These are phyloP conservation scores for Drosophila flavopinicola DNA, from an alignment of 2,888 invertebrate species.

Conservation along the genomic window DNA sequence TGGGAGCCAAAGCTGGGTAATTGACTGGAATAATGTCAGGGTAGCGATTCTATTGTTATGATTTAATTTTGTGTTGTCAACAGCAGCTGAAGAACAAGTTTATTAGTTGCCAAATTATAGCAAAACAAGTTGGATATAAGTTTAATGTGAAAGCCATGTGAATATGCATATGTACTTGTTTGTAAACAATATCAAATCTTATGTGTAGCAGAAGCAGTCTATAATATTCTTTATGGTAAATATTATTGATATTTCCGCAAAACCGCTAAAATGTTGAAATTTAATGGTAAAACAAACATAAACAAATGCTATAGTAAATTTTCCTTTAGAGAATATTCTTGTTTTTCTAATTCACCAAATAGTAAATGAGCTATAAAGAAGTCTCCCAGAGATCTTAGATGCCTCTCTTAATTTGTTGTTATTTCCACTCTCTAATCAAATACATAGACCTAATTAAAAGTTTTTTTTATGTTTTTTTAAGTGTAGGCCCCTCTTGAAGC, in stretches of 20 bases:
- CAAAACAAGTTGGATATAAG: constrained; percentile 4
- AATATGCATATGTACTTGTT: not conserved
- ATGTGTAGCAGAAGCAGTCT: too few relatives aligned
- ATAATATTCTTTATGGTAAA: not conserved
- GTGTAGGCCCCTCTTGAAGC: constrained; percentile 17
- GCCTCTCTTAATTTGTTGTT: too few relatives aligned
- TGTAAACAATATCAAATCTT: not conserved
- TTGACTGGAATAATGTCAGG: constrained; percentile 56
- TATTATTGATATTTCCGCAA: not conserved
- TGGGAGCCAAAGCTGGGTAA: constrained; percentile 26
- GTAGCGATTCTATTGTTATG: constrained; percentile 34
- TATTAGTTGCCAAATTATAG: constrained; percentile 9
- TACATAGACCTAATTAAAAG: not conserved
- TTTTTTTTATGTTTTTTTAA: constrained; percentile 1
- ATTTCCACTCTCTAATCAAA: too few relatives aligned
- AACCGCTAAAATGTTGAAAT: too few relatives aligned
- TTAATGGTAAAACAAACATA: too few relatives aligned
- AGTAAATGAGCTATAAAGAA: too few relatives aligned
- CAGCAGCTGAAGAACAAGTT: constrained; percentile 8
- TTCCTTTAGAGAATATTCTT: too few relatives aligned
- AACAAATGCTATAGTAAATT: too few relatives aligned
- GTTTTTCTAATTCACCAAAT: too few relatives aligned
- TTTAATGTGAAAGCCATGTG: constrained; percentile 6
- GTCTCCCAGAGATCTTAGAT: too few relatives aligned
- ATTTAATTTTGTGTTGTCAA: constrained; percentile 24